A percentile compares a stretch with the other conserved stretches of the same genome.
Evolutionary conservation across 2,888 invertebrate species (phyloP).

Genomic region (Helobdella robusta): DNA sequence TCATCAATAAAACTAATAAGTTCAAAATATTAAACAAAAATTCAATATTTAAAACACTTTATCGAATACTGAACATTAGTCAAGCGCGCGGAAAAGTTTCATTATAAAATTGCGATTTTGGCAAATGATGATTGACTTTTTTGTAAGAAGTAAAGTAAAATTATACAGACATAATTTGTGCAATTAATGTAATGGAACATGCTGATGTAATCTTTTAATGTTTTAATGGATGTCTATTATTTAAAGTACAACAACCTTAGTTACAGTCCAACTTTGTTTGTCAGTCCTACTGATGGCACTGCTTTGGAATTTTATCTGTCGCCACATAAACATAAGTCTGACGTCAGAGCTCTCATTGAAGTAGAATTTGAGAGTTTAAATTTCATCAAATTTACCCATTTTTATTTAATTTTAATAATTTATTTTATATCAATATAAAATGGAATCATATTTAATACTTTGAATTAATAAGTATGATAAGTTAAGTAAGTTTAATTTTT

Average conservation of each 20-base stretch:
- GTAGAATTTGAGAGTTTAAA: background rate
- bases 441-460: too few relatives aligned
- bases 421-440: too few relatives aligned
- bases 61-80: too few relatives aligned
- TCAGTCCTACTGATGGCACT: background rate
- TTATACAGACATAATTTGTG: background rate
- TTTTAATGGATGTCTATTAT: background rate
- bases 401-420: too few relatives aligned
- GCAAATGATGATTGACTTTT: background rate
- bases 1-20: too few relatives aligned
- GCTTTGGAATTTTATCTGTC: background rate
- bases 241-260: background rate
- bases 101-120: too few relatives aligned
- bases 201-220: background rate
- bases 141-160: background rate
- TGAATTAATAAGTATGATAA: too few relatives aligned
- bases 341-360: background rate
- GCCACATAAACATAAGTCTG: background rate
- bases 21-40: too few relatives aligned
- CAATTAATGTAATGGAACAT: background rate
- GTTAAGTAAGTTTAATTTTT: too few relatives aligned
- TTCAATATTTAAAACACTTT: too few relatives aligned
- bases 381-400: too few relatives aligned
- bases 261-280: conserved; percentile 4
- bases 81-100: too few relatives aligned